Evolutionary conservation across 2,888 invertebrate genomes (phyloP), one percentile per base, ranked within the genome.

Genomic region (Creontiades dilutus): DNA sequence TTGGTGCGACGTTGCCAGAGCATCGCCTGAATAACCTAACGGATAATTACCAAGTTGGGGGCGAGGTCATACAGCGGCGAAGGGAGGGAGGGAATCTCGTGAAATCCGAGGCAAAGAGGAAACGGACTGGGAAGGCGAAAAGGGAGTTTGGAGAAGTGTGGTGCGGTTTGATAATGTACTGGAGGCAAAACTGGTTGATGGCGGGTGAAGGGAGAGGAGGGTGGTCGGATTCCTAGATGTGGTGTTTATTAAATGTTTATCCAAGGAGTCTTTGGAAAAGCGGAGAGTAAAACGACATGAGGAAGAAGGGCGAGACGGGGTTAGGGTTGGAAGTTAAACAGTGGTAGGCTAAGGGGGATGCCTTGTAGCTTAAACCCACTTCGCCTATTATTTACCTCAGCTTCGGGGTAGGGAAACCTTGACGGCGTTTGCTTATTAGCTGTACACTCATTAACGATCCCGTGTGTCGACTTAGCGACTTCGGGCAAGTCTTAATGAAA

Each of bases 241-340:
- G 89, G 82, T 89, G 89, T 89, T 89, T 89, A 89, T 89, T 89
- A 89, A 89, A 89, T 89, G 89, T 89, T 89, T 89, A 89, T 89
- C 89, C 75, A 89, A 48, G 78, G 37, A 75, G 88, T 28, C 85
- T 85, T 55, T 47, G 82, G 82, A 82, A 82, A 27, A 86, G 75
- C 68, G 85, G 55, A 23, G 85, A 27, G 37, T 37, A 57, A 85
- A 85, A 57, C 85, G 61, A 57, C 27, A 68, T n/a, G 23, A 12
- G 68, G 68, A n/a, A 9, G 46, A 37, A 47, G 28, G 48, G n/a
- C 82, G 9, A 48, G 57, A 14, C 14, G 61, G 16, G 61, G 61
- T 23, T 55, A 57, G 37, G 85, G 85, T 28, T 85, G 85, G 85
- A 85, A 85, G 85, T 85, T 85, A 85, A 85, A 85, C 85, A 85